phyloP scores from a whole-genome alignment of 2,888 invertebrate genomes.

The Anodontia alba region DNA sequence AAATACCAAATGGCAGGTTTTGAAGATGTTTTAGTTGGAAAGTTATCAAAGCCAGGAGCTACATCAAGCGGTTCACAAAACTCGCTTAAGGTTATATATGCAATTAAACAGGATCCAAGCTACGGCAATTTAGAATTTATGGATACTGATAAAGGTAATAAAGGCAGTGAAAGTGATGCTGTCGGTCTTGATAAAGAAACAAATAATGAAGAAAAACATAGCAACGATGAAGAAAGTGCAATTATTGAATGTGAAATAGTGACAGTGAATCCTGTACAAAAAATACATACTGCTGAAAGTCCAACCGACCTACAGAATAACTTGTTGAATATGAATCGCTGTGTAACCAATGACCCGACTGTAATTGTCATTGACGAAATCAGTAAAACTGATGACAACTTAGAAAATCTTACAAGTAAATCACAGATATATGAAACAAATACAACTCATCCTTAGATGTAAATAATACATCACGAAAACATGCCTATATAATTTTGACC shows the following conservation, averaged over 20 bases:
- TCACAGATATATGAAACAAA: no score
- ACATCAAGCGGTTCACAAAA: not conserved
- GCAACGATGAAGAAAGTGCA: not conserved
- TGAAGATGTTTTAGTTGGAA: not conserved
- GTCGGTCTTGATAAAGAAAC: not conserved
- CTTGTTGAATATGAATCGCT: no score
- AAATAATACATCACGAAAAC: no score
- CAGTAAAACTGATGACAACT: no score
- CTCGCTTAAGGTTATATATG: not conserved
- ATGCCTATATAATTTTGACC: no score
- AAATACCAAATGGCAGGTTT: not conserved
- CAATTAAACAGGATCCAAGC: conserved; percentile 1
- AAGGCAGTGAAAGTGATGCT: not conserved
- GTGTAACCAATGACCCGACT: no score
- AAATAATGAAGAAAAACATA: not conserved
- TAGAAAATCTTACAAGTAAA: no score
- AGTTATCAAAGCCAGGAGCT: not conserved
- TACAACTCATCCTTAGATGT: no score
- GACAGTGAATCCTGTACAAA: not conserved
- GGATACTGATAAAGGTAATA: not conserved
- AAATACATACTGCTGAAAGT: conserved; percentile 8
- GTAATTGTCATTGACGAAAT: no score
- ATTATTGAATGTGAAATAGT: not conserved
- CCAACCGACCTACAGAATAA: no score
- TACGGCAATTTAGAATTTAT: not conserved